A percentile compares a stretch with the other conserved stretches of the same genome.
phyloP scores from a whole-genome alignment of 2,113 vertebrate genomes.

The Pholis gunnellus region DNA sequence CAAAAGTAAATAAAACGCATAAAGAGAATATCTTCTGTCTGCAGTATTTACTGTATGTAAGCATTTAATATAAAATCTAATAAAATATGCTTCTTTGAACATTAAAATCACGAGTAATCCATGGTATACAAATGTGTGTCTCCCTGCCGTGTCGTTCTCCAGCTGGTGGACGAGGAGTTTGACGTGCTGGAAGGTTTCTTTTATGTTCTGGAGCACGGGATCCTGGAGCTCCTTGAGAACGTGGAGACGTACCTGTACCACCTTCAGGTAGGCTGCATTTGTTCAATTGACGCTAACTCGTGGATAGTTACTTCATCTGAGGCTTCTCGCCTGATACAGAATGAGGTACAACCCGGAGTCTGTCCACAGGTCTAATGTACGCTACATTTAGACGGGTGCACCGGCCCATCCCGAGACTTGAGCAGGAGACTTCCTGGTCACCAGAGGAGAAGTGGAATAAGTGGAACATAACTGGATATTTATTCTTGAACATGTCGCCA shows the following conservation, averaged over 20 bases:
- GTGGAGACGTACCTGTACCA: slow-evolving; percentile 86
- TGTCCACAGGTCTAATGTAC: no score
- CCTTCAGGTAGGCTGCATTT: slow-evolving; percentile 84
- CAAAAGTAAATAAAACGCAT: not conserved
- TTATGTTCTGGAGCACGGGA: slow-evolving; percentile 85
- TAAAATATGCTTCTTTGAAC: not conserved
- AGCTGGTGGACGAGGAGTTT: slow-evolving; percentile 93
- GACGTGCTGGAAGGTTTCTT: slow-evolving; percentile 89
- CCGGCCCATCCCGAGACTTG: not conserved
- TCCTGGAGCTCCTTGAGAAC: slow-evolving; percentile 87
- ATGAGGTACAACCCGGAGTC: no score
- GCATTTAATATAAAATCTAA: not conserved
- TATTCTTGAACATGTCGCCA: slow-evolving; percentile 7
- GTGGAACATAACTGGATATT: slow-evolving; percentile 6
- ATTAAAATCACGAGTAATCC: not conserved
- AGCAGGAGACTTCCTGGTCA: not conserved
- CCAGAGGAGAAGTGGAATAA: slow-evolving; percentile 2
- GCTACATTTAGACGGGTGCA: not conserved
- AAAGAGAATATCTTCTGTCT: not conserved
- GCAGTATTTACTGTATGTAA: not conserved
- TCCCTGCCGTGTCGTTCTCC: slow-evolving; percentile 4
- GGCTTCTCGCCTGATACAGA: not conserved
- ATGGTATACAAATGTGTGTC: not conserved
- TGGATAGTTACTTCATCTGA: not conserved
- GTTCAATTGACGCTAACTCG: no score